phyloP scores from a whole-genome alignment of 2,888 invertebrate genomes.

The Ametastegia equiseti region DNA sequence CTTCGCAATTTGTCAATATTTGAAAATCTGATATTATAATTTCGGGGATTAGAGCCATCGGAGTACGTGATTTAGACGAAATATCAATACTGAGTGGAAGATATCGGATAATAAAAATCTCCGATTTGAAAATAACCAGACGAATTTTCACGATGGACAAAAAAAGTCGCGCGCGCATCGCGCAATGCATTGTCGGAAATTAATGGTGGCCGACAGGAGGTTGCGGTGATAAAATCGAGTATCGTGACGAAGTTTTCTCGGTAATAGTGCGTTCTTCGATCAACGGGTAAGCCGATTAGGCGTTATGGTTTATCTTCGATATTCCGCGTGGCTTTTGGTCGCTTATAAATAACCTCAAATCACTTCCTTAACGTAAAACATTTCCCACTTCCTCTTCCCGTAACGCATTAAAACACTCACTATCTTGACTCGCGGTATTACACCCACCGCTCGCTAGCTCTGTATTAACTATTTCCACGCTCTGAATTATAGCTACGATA shows the following conservation, averaged over 20 bases:
- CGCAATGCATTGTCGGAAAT: slow-evolving; percentile 49
- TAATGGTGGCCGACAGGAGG: slow-evolving; percentile 47
- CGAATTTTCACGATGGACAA: neutral
- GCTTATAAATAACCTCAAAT: neutral
- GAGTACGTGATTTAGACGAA: neutral
- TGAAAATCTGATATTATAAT: neutral
- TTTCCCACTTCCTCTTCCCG: neutral
- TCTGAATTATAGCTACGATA: neutral
- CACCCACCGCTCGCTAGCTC: neutral
- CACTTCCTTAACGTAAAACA: neutral
- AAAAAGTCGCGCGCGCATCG: slow-evolving; percentile 49
- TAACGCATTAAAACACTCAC: slow-evolving; percentile 11
- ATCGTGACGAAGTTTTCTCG: slow-evolving; percentile 3
- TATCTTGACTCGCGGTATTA: neutral
- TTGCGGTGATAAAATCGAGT: slow-evolving; percentile 41
- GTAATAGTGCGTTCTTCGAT: slow-evolving; percentile 14
- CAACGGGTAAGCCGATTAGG: slow-evolving; percentile 34
- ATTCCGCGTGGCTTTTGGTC: neutral
- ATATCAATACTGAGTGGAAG: neutral
- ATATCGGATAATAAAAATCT: neutral
- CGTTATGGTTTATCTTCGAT: neutral
- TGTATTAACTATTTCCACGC: neutral
- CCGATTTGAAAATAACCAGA: neutral
- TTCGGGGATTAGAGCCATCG: neutral
- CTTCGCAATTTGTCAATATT: neutral